phyloP scores from a whole-genome alignment of 2,797 vertebrate species.

The Sciurus carolinensis region DNA sequence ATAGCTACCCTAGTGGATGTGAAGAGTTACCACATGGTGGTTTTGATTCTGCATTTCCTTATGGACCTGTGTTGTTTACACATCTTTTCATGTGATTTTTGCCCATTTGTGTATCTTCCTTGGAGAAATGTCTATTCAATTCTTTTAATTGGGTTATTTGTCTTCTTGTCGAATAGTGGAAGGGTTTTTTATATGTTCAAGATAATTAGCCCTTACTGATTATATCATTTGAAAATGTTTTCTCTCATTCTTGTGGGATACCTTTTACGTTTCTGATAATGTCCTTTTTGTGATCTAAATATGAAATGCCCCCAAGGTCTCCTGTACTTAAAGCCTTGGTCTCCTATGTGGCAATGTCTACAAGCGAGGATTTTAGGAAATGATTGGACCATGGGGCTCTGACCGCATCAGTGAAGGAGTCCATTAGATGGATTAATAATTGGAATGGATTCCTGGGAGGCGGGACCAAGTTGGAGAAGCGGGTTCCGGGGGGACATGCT shows the following conservation, averaged over 20 bases:
- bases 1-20: background rate
- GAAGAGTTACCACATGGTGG: background rate
- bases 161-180: background rate
- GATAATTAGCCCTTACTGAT: background rate
- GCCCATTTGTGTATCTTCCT: background rate
- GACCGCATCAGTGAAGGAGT: too few relatives aligned
- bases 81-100: background rate
- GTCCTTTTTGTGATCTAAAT: background rate
- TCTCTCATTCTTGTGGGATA: background rate
- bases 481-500: too few relatives aligned
- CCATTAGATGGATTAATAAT: too few relatives aligned
- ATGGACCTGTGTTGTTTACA: background rate
- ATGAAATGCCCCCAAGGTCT: too few relatives aligned
- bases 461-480: too few relatives aligned
- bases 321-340: too few relatives aligned
- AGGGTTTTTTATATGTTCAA: background rate
- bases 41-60: background rate
- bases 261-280: conserved; percentile 48
- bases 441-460: too few relatives aligned
- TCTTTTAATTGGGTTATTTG: background rate
- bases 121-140: background rate
- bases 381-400: too few relatives aligned
- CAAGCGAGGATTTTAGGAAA: too few relatives aligned
- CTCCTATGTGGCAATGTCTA: too few relatives aligned
- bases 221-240: conserved; percentile 7